These are phyloP conservation scores for Leptocoma aspasia DNA, from an alignment of 2,113 vertebrate species.

Conservation along the genomic window DNA sequence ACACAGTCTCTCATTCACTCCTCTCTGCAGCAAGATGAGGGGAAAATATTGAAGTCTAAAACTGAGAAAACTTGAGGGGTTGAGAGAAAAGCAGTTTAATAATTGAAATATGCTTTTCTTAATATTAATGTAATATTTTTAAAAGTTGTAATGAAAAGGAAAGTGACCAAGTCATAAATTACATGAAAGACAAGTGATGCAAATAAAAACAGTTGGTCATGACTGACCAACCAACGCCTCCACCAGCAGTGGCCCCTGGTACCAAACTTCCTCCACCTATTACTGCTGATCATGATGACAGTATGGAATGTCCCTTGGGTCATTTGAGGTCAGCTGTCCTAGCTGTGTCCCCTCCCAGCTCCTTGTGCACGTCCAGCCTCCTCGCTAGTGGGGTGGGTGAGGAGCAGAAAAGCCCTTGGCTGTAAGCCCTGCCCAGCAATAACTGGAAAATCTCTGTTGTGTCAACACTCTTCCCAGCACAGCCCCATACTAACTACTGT, in stretches of 20 bases:
- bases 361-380: background rate
- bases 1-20: background rate
- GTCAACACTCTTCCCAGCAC: background rate
- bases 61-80: background rate
- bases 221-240: background rate
- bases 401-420: background rate
- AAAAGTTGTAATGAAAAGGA: background rate
- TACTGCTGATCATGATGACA: background rate
- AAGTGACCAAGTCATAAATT: background rate
- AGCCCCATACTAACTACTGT: background rate
- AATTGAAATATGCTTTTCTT: background rate
- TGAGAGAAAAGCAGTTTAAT: background rate
- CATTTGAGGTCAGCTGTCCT: background rate
- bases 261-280: background rate
- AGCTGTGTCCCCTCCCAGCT: background rate
- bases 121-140: background rate
- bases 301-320: background rate
- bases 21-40: background rate
- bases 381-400: accelerated
- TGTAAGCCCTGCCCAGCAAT: background rate
- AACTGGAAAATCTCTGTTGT: background rate
- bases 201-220: background rate
- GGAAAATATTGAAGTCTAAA: background rate
- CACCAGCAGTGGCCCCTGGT: background rate
- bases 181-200: accelerated